phyloP scores from a whole-genome alignment of 1,140 invertebrate genomes.

The Bombus consobrinus region DNA sequence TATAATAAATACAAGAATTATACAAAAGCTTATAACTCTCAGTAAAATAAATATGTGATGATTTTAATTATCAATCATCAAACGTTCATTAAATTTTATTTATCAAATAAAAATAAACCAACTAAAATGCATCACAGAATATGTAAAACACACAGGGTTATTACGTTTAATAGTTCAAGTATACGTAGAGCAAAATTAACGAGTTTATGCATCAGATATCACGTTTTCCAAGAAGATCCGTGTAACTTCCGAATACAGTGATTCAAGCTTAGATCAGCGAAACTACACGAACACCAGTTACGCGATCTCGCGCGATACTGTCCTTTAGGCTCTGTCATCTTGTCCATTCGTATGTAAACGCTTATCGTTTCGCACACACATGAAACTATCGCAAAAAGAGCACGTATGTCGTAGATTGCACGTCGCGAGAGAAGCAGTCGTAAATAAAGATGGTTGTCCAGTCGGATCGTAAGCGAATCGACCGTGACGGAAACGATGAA shows the following conservation, averaged over 20 bases:
- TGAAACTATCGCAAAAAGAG: not conserved
- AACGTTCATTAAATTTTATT: no score
- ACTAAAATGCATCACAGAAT: not conserved
- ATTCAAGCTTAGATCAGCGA: not conserved
- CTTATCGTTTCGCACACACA: not conserved
- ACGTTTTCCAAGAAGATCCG: not conserved
- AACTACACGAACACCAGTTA: not conserved
- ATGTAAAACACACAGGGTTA: not conserved
- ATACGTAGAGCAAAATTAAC: not conserved
- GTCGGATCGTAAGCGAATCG: not conserved
- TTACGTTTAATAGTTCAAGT: not conserved
- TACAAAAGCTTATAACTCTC: no score
- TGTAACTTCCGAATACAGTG: slow-evolving; percentile 1
- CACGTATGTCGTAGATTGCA: not conserved
- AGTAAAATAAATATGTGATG: no score
- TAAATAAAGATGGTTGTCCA: not conserved
- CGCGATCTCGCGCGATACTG: not conserved
- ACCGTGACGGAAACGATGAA: not conserved
- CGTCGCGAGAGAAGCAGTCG: not conserved
- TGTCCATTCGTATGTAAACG: not conserved
- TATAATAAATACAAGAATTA: no score
- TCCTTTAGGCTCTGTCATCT: slow-evolving; percentile 6
- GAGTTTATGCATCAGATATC: not conserved
- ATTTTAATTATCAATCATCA: no score
- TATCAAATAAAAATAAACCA: no score